These are phyloP conservation scores for Anser cygnoides DNA, from an alignment of 2,113 vertebrate genomes.

Conservation along the genomic window DNA sequence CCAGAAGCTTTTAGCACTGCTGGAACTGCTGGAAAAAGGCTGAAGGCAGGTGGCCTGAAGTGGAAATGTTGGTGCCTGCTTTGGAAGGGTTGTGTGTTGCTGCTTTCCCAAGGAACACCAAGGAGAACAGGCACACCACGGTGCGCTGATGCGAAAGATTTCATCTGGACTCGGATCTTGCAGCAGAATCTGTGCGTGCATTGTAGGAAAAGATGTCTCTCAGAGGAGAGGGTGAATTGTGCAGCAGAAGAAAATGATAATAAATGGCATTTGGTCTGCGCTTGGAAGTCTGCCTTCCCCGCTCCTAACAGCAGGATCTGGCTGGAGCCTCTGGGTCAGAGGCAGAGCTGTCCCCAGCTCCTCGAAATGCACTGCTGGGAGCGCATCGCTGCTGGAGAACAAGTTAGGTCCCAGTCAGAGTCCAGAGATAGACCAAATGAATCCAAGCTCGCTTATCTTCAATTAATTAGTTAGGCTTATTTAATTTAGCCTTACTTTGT, in stretches of 20 bases:
- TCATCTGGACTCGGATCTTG: neutral
- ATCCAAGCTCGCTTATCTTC: neutral
- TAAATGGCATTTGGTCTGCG: neutral
- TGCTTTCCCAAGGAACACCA: neutral
- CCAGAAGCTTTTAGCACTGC: neutral
- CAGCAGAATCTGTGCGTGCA: neutral
- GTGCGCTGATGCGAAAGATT: neutral
- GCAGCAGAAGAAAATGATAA: neutral
- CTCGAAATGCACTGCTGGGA: neutral
- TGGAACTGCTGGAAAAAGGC: neutral
- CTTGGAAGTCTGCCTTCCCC: accelerated
- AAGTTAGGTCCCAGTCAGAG: neutral
- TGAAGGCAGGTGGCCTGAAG: neutral
- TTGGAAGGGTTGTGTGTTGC: neutral
- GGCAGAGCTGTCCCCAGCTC: neutral
- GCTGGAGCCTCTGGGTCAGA: neutral
- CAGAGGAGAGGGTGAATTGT: neutral
- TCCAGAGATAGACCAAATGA: neutral
- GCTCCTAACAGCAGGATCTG: neutral
- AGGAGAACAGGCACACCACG: accelerated
- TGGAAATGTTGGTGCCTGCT: neutral
- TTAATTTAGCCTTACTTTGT: neutral
- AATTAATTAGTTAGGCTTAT: neutral
- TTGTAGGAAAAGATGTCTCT: neutral
- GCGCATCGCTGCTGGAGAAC: neutral